Conservation (phyloP, 1,140 invertebrate species). For the Pygmarrhopalites habei region DNA sequence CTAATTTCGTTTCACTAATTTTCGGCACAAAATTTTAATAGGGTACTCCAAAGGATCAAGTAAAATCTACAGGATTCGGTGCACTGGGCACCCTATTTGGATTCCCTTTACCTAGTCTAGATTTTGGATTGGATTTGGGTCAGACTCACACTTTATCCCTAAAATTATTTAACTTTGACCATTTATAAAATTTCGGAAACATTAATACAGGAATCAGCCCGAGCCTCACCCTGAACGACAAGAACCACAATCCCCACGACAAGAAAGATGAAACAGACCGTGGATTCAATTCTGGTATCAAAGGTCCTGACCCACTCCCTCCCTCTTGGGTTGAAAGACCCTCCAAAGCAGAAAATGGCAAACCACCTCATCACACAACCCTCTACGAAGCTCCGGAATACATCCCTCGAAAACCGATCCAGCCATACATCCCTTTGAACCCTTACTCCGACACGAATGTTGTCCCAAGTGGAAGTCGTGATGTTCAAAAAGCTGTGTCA, state of each 20-base stretch:
- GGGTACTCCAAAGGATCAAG: conserved; percentile 44
- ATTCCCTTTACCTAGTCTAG: conserved; percentile 65
- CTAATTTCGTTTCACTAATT: no score
- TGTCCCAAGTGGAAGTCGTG: conserved; percentile 29
- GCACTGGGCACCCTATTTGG: conserved; percentile 71
- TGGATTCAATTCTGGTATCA: conserved; percentile 25
- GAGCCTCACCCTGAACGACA: conserved; percentile 29
- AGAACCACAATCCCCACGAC: no score
- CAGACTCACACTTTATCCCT: no score
- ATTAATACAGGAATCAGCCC: conserved; percentile 43
- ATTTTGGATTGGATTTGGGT: conserved; percentile 55
- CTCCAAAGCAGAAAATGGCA: conserved; percentile 22
- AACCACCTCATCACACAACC: conserved; percentile 45
- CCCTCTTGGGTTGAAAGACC: conserved; percentile 30
- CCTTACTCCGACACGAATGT: conserved; percentile 31
- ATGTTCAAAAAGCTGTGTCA: conserved; percentile 30
- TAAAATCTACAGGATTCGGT: conserved; percentile 43
- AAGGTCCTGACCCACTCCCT: conserved; percentile 34
- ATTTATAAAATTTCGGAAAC: no score
- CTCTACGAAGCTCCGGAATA: conserved; percentile 49
- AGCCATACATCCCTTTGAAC: conserved; percentile 39
- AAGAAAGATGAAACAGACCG: conserved; percentile 48
- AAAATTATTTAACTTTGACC: no score
- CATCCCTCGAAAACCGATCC: conserved; percentile 35
- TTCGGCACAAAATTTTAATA: no score